A percentile compares a stretch with the other conserved stretches of the same genome.
Conservation (phyloP, 2,888 invertebrate species). For the Apotomis capreana region DNA sequence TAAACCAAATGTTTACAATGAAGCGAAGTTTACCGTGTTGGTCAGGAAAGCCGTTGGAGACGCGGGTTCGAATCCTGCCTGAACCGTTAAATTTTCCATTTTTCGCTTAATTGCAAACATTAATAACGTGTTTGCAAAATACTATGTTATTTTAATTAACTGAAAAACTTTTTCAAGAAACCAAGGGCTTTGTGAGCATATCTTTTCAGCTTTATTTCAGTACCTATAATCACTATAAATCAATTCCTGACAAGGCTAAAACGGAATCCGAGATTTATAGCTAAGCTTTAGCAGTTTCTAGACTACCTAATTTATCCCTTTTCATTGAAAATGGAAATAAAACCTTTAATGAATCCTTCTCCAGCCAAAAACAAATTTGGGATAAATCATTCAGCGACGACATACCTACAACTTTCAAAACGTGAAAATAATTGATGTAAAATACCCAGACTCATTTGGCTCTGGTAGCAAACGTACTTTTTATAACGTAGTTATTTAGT, state of each 20-base stretch:
- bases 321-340: slow-evolving; percentile 3
- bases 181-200: neutral
- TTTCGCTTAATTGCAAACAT: no score
- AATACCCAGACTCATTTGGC: slow-evolving; percentile 28
- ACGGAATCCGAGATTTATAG: slow-evolving; percentile 13
- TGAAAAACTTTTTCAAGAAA: neutral
- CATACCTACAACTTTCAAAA: slow-evolving; percentile 25
- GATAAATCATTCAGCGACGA: slow-evolving; percentile 24
- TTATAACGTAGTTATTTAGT: slow-evolving; percentile 14
- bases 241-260: neutral
- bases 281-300: slow-evolving; percentile 16
- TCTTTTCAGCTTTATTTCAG: neutral
- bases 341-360: slow-evolving; percentile 5
- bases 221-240: slow-evolving; percentile 4
- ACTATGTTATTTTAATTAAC: neutral
- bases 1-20: no score
- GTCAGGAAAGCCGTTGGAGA: no score
- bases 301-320: slow-evolving; percentile 5
- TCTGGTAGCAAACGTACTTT: slow-evolving; percentile 19
- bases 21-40: no score
- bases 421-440: slow-evolving; percentile 31
- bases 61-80: no score
- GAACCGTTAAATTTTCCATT: no score
- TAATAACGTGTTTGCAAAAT: neutral
- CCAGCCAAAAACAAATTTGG: slow-evolving; percentile 28